A percentile compares a stretch with the other conserved stretches of the same genome.
These are phyloP conservation scores for Cephus pulcher DNA, from an alignment of 2,888 invertebrate species.

Conservation along the genomic window DNA sequence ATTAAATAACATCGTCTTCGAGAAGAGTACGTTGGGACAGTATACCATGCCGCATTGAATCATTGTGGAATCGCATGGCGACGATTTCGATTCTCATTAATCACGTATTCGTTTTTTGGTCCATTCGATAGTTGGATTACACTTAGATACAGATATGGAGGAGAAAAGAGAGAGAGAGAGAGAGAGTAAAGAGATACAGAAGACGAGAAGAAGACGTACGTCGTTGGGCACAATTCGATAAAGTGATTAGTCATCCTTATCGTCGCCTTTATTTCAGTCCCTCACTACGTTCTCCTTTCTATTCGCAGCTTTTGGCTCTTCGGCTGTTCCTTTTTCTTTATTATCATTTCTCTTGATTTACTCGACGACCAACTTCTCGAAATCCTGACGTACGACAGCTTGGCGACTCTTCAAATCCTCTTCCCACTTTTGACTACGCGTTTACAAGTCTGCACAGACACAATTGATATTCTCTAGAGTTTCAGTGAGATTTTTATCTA, in stretches of 20 bases:
- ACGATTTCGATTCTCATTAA: not conserved
- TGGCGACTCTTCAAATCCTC: not conserved
- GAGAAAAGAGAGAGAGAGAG: not conserved
- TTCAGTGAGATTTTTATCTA: not conserved
- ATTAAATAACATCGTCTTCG: not conserved
- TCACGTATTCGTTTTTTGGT: not conserved
- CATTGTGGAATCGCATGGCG: not conserved
- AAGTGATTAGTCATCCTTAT: not conserved
- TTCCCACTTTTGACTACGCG: constrained; percentile 11
- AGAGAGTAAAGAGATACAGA: not conserved
- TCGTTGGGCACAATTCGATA: not conserved
- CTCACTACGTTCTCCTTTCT: not conserved
- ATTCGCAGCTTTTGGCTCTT: not conserved
- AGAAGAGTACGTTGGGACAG: not conserved
- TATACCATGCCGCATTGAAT: not conserved
- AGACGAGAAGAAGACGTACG: not conserved
- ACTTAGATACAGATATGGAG: not conserved
- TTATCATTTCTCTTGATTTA: not conserved
- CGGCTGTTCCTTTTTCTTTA: not conserved
- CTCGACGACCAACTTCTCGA: not conserved
- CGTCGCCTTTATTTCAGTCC: not conserved
- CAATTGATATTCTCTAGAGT: not conserved
- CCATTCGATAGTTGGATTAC: not conserved
- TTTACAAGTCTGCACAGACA: constrained; percentile 52
- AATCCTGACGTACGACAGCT: not conserved